Conservation (phyloP, 2,888 invertebrate species). For the Drosophila basisetae region DNA sequence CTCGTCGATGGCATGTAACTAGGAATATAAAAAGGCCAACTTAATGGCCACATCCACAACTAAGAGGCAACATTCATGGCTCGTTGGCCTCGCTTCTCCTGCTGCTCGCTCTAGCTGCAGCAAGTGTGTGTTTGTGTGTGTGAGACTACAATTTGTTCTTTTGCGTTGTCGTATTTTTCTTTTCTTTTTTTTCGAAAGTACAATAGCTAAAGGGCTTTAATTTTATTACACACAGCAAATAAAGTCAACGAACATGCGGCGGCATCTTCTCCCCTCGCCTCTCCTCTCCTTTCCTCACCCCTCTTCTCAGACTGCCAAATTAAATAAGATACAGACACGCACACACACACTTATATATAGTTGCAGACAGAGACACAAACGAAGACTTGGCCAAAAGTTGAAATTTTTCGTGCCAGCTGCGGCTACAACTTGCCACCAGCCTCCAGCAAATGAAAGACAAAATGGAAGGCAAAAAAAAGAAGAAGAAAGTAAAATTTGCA, state of each 20-base stretch:
- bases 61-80: slow-evolving; percentile 78
- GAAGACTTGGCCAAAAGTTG: slow-evolving; percentile 59
- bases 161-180: slow-evolving; percentile 33
- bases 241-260: slow-evolving; percentile 79
- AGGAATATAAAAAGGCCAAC: slow-evolving; percentile 75
- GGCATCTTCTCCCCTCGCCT: slow-evolving; percentile 28
- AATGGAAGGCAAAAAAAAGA: neutral
- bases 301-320: slow-evolving; percentile 52
- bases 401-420: slow-evolving; percentile 73
- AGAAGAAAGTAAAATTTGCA: neutral
- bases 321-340: slow-evolving; percentile 67
- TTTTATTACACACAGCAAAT: slow-evolving; percentile 80
- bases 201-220: slow-evolving; percentile 82
- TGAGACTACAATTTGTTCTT: slow-evolving; percentile 65
- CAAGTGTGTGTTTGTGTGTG: slow-evolving; percentile 16
- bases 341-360: neutral
- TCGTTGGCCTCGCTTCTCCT: slow-evolving; percentile 56
- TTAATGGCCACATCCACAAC: slow-evolving; percentile 80
- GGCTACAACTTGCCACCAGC: slow-evolving; percentile 73
- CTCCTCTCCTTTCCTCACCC: neutral
- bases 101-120: slow-evolving; percentile 2
- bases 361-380: slow-evolving; percentile 3
- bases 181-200: slow-evolving; percentile 54
- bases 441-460: slow-evolving; percentile 29
- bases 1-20: slow-evolving; percentile 52